Conservation (phyloP, 2,113 vertebrate genomes). For the Odobenus rosmarus region DNA sequence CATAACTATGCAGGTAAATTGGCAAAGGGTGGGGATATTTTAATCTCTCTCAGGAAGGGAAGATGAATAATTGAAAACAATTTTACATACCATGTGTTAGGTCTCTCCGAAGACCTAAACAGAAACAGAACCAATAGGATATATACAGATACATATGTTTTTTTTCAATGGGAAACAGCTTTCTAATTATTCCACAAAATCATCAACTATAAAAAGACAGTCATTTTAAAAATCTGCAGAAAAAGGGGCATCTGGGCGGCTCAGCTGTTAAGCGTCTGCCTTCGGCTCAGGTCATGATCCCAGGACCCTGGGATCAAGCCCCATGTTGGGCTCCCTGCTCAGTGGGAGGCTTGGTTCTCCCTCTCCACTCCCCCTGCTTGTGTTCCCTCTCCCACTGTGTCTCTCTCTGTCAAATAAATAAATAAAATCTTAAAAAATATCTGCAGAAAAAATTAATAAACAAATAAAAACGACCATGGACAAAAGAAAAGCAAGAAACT, state of each 20-base stretch:
- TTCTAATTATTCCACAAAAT: not conserved
- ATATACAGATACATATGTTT: not conserved
- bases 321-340: no score
- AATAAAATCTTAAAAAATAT: not conserved
- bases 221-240: not conserved
- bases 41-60: not conserved
- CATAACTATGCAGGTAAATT: not conserved
- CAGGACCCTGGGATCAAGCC: no score
- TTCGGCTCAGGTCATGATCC: no score
- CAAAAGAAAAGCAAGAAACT: not conserved
- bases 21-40: not conserved
- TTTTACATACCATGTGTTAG: not conserved
- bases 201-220: not conserved
- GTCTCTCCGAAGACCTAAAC: not conserved
- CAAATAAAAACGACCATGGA: not conserved
- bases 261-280: no score
- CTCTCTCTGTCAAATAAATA: not conserved
- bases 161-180: not conserved
- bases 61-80: not conserved
- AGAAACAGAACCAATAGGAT: not conserved
- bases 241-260: not conserved
- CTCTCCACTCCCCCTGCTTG: no score
- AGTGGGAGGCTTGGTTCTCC: no score
- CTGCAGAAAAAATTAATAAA: not conserved
- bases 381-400: no score